phyloP scores from a whole-genome alignment of 2,888 invertebrate species.

The Eupsilia transversa region DNA sequence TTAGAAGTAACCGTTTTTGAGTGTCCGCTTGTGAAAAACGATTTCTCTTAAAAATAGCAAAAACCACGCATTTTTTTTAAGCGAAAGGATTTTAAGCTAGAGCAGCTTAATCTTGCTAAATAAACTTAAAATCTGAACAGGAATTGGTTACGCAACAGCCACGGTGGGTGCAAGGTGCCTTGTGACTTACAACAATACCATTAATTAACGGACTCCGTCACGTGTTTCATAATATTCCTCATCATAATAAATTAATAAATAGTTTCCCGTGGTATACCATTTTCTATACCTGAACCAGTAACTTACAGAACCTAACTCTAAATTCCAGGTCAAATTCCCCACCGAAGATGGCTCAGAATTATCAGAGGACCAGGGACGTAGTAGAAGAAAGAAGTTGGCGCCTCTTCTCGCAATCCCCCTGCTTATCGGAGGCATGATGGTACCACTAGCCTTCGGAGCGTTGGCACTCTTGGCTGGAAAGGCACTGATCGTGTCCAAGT shows the following conservation, averaged over 20 bases:
- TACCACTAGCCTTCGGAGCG: slow-evolving; percentile 95
- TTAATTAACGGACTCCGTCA: too few species aligned
- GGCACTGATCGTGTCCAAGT: slow-evolving; percentile 95
- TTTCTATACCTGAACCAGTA: neutral
- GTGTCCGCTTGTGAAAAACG: neutral
- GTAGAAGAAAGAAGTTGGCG: slow-evolving; percentile 93
- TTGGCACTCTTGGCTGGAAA: slow-evolving; percentile 95
- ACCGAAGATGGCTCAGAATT: slow-evolving; percentile 92
- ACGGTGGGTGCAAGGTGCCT: neutral
- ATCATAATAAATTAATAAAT: too few species aligned
- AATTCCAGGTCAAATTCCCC: slow-evolving; percentile 93
- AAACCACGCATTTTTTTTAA: neutral
- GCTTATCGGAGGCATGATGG: slow-evolving; percentile 94
- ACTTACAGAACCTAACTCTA: neutral
- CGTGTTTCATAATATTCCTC: neutral
- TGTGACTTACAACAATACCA: neutral
- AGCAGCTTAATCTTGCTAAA: too few species aligned
- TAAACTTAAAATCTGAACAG: neutral
- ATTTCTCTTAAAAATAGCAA: neutral
- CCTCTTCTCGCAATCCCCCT: slow-evolving; percentile 94
- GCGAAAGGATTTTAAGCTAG: neutral
- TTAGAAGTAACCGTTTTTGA: neutral
- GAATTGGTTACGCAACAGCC: neutral
- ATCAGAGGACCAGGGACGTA: slow-evolving; percentile 91
- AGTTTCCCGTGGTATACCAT: neutral